Conservation (phyloP, 2,797 vertebrate species). For the Mormyrops attenuatus region DNA sequence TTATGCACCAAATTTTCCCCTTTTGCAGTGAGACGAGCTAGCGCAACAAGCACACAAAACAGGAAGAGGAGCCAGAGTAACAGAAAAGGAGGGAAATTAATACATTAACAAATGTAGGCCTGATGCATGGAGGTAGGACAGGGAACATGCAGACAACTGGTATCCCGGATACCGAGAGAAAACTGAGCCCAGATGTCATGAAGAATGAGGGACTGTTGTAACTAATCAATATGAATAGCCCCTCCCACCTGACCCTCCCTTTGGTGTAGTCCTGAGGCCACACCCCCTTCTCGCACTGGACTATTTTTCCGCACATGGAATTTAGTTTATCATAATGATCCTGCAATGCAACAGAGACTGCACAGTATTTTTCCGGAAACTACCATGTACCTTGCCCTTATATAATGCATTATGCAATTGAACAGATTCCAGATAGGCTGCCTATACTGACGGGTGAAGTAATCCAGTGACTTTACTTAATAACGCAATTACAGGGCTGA, state of each 20-base stretch:
- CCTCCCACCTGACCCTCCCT: neutral
- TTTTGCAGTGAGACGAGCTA: neutral
- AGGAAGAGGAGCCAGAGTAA: neutral
- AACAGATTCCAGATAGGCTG: neutral
- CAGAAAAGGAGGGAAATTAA: neutral
- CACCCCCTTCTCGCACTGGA: neutral
- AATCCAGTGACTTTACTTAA: constrained; percentile 6
- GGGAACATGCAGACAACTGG: neutral
- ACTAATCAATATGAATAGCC: neutral
- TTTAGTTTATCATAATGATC: neutral
- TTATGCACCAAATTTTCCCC: neutral
- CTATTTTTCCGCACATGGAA: neutral
- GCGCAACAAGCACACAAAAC: neutral
- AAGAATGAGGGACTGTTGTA: neutral
- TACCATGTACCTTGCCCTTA: neutral
- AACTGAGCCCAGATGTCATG: neutral
- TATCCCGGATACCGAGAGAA: neutral
- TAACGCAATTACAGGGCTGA: neutral
- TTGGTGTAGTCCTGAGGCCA: neutral
- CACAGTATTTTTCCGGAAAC: neutral
- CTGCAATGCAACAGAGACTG: neutral
- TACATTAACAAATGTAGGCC: neutral
- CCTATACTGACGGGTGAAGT: neutral
- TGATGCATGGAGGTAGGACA: neutral
- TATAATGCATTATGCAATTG: neutral